Evolutionary conservation across 1,140 invertebrate species (phyloP), one percentile per base, ranked within the genome.

Genomic region (Ruditapes philippinarum): DNA sequence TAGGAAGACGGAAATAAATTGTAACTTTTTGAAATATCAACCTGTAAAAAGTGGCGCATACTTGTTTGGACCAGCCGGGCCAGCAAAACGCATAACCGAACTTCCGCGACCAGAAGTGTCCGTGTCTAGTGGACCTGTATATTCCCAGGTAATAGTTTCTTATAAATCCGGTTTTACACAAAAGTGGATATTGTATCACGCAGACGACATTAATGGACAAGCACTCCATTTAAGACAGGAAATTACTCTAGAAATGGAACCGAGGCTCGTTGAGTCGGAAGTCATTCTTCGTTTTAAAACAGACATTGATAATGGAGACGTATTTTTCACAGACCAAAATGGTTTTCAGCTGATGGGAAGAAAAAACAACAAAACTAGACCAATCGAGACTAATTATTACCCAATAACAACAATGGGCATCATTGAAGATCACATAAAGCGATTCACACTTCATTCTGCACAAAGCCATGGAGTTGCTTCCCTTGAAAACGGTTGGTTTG

Each of bases 271-370:
- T n/a, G 90, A 99, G 96, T 97, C 98, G 88, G 87, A 89, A 51
- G 95, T 99, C 12, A 97, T 97, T 14, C 99, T 99, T 98, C 96
- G 98, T 65, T 95, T 99, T 2, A 97, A 98, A 65, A 98, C 98
- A 0, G 97, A 98, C 91, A 89, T 96, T 97, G 88, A 99, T 14
- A 95, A 94, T 81, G 91, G 91, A 19, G 92, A 94, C 28, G 88
- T 91, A 19, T 98, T 99, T 94, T 99, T 98, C 91, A 98, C 98
- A 0, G 99, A 99, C 95, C 97, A 98, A 85, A 99, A 99, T 94
- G 98, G 98, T 0, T 98, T 99, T 91, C 98, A 98, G 42, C 60
- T 91, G 42, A 86, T 92, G 40, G 74, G 86, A 92, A 96, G 98
- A 31, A 96, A 97, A 0, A 98, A 98, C 93, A 97, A 98, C 0